These are phyloP conservation scores for Aricia artaxerxes DNA, from an alignment of 2,888 invertebrate genomes.

Conservation along the genomic window DNA sequence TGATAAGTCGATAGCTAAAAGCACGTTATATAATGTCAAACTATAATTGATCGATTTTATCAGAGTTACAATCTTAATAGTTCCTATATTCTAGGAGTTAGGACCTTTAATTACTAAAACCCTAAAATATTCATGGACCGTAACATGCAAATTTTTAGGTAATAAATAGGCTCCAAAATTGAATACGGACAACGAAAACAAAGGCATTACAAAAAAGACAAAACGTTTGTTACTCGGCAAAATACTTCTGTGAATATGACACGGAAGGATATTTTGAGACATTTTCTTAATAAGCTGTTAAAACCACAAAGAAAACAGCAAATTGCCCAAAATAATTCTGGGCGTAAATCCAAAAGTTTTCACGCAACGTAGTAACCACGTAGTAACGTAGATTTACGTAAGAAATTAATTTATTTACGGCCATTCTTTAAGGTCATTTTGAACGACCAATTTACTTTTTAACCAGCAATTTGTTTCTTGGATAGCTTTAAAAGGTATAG, in stretches of 20 bases:
- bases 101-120: no score
- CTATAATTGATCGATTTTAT: conserved; percentile 19
- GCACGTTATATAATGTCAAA: neutral
- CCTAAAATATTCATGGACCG: neutral
- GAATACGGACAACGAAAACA: neutral
- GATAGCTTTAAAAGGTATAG: no score
- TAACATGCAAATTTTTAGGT: neutral
- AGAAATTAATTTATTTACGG: conserved; percentile 23
- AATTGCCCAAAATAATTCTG: conserved; percentile 22
- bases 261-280: conserved; percentile 10
- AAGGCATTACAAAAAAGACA: neutral
- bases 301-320: conserved; percentile 23
- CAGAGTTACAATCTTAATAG: neutral
- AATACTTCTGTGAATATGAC: neutral
- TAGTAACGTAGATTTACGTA: conserved; percentile 16
- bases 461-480: neutral
- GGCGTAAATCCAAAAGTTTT: conserved; percentile 24
- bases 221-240: neutral
- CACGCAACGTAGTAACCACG: conserved; percentile 16
- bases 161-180: neutral
- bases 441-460: neutral
- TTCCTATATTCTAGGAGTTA: no score
- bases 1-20: neutral
- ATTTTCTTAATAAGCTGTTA: conserved; percentile 22
- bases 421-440: neutral